phyloP scores from a whole-genome alignment of 2,888 invertebrate genomes.

The Xylota segnis region DNA sequence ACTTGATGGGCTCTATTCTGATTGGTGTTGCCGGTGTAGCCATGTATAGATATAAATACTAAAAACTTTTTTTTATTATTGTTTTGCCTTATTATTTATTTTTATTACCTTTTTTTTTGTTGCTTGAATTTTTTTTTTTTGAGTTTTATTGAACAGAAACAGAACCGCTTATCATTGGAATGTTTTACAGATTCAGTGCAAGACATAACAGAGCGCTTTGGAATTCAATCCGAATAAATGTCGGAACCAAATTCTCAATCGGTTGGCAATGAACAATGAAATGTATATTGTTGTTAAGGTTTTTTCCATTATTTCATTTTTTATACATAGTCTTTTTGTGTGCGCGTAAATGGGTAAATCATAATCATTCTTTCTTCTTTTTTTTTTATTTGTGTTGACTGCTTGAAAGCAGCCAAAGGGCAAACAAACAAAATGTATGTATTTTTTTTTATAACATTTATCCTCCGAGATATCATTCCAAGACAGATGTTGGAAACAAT shows the following conservation, averaged over 20 bases:
- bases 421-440: conserved; percentile 17
- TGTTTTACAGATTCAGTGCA: conserved; percentile 42
- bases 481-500: conserved; percentile 58
- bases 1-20: conserved; percentile 88
- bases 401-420: not conserved
- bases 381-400: conserved; percentile 6
- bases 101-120: conserved; percentile 38
- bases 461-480: conserved; percentile 69
- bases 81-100: conserved; percentile 68
- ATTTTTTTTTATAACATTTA: conserved; percentile 39
- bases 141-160: conserved; percentile 33
- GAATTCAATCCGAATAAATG: conserved; percentile 32
- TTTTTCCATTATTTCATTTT: conserved; percentile 22
- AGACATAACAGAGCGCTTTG: conserved; percentile 32
- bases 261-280: conserved; percentile 38
- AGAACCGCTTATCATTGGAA: conserved; percentile 11
- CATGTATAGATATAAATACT: conserved; percentile 89
- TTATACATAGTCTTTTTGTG: conserved; percentile 29
- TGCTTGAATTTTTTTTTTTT: conserved; percentile 20
- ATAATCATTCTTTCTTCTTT: conserved; percentile 21
- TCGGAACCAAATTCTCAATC: conserved; percentile 24
- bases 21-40: conserved; percentile 90
- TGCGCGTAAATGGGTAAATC: conserved; percentile 30
- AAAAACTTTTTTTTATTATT: conserved; percentile 56
- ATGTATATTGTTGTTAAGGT: conserved; percentile 22